Percentiles rank a stretch among this genome's conserved stretches.
These are phyloP conservation scores for Aromia moschata DNA, from an alignment of 2,888 invertebrate species.

Conservation along the genomic window DNA sequence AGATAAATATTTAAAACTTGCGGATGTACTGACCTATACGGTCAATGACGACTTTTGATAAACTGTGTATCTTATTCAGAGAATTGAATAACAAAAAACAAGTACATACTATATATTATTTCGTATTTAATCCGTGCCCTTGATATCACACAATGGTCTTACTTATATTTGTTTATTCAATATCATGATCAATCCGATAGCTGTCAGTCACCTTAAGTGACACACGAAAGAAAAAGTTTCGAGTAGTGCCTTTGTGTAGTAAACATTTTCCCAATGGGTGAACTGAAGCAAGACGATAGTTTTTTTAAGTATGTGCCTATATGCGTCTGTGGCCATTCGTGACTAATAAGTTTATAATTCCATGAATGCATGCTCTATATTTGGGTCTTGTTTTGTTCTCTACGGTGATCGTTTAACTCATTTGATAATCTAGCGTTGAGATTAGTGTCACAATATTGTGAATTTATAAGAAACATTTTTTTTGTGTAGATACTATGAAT, in stretches of 20 bases:
- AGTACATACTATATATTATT: no score
- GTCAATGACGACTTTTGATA: no score
- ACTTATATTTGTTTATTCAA: not conserved
- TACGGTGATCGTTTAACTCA: not conserved
- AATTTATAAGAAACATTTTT: not conserved
- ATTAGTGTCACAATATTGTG: not conserved
- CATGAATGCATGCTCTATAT: not conserved
- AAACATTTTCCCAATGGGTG: not conserved
- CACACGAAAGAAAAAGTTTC: not conserved
- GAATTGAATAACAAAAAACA: no score
- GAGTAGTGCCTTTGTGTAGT: not conserved
- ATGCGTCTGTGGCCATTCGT: not conserved
- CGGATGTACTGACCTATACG: no score
- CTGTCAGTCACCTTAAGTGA: not conserved
- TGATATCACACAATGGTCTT: no score
- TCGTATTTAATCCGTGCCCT: no score
- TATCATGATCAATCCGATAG: conserved; percentile 1
- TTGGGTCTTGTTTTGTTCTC: not conserved
- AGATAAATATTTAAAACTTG: no score
- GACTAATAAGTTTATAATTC: conserved; percentile 8
- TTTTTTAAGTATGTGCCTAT: conserved; percentile 1
- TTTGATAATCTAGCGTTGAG: not conserved
- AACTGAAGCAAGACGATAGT: not conserved
- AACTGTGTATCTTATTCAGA: no score
- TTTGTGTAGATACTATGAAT: no score